Conservation (phyloP, 2,888 invertebrate species). For the Hoplodrina blanda region DNA sequence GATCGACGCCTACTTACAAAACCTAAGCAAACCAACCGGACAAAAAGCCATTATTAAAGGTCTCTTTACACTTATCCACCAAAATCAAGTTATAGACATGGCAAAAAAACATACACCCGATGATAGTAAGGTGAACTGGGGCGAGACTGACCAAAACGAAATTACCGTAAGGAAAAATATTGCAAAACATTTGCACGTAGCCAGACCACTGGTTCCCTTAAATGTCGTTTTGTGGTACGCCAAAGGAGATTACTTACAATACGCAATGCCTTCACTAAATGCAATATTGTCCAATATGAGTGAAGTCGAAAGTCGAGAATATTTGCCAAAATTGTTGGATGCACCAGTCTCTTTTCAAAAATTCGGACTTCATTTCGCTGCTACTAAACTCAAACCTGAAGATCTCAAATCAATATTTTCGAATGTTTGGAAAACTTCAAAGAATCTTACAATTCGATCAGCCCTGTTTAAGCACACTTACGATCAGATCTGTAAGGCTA, state of each 20-base stretch:
- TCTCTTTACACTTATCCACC: constrained; percentile 72
- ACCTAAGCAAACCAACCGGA: constrained; percentile 67
- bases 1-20: constrained; percentile 64
- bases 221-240: constrained; percentile 76
- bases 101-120: constrained; percentile 74
- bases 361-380: constrained; percentile 72
- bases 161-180: constrained; percentile 77
- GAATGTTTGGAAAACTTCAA: constrained; percentile 72
- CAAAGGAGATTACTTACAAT: constrained; percentile 82
- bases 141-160: constrained; percentile 67
- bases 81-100: constrained; percentile 67
- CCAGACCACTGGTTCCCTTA: constrained; percentile 75
- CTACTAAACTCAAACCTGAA: constrained; percentile 66
- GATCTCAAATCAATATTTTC: constrained; percentile 69
- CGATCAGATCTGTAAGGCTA: constrained; percentile 67
- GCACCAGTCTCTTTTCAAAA: constrained; percentile 77
- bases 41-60: constrained; percentile 71
- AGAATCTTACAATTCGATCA: constrained; percentile 71
- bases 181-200: constrained; percentile 75
- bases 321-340: constrained; percentile 71
- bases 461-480: constrained; percentile 71
- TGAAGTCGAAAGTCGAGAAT: constrained; percentile 59
- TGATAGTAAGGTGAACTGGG: constrained; percentile 76
- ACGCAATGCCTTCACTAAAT: constrained; percentile 76
- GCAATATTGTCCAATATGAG: constrained; percentile 76